Conservation (phyloP, 2,113 vertebrate genomes). For the Heterotilapia buettikoferi region DNA sequence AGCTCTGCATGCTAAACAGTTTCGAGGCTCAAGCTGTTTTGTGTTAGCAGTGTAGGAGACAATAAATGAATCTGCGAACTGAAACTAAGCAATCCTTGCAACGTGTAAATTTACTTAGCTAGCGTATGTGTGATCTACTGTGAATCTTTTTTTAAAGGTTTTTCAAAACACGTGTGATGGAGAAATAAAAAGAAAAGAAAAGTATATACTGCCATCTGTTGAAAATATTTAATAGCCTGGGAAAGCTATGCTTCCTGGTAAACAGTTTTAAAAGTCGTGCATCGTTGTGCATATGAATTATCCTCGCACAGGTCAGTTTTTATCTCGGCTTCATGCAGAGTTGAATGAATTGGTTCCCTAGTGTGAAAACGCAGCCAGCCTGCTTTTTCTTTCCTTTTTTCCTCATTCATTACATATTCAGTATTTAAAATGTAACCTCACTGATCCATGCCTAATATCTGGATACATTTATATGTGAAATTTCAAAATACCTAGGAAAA, state of each 20-base stretch:
- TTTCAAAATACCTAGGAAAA: not conserved
- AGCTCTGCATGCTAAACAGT: not conserved
- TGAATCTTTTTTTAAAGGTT: not conserved
- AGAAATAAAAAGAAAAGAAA: not conserved
- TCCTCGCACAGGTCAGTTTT: conserved; percentile 14
- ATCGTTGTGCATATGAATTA: conserved; percentile 38
- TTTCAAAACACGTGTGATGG: not conserved
- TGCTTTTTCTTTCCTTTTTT: not conserved
- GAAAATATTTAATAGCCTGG: conserved; percentile 29
- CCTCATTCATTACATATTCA: not conserved
- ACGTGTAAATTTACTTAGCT: not conserved
- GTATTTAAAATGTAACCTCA: not conserved
- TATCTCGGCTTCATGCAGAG: not conserved
- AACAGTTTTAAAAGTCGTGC: conserved; percentile 16
- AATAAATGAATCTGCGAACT: not conserved
- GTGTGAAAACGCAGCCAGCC: not conserved
- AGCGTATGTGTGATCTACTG: not conserved
- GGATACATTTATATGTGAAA: not conserved
- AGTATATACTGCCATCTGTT: conserved; percentile 5
- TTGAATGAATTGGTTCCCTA: conserved; percentile 7
- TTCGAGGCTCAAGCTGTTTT: not conserved
- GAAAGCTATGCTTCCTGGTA: conserved; percentile 22
- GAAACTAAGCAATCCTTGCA: not conserved
- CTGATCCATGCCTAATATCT: conserved; percentile 1
- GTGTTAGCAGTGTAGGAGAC: not conserved